Evolutionary conservation across 2,113 vertebrate genomes (phyloP), one percentile per base, ranked within the genome.

Genomic region (Notarius quadriscutis): DNA sequence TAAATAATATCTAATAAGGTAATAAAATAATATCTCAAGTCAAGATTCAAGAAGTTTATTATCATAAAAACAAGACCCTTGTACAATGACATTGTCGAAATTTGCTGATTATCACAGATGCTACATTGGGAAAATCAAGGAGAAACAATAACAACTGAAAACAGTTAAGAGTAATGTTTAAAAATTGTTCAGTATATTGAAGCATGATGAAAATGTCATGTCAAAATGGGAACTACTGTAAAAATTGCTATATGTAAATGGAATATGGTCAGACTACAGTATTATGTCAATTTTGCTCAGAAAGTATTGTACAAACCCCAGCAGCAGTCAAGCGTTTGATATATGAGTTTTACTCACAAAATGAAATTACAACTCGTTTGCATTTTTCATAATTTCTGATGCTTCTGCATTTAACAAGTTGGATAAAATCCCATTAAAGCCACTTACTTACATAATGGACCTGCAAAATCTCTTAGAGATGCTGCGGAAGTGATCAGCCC

Each of bases 371-470:
- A 34, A 17, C 67, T 71, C 27, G 9, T 27, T 67, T 67, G 65
- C 65, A 30, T 69, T 69, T 65, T 65, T 11, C 9, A 65, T 11
- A 10, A 65, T 65, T 65, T 69, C 27, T 14, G 27, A 69, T 2
- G 9, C 25, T 41, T 15, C 12, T 72, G 30, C 17, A 1, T 75
- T 50, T 50, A 48, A 48, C 72, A 48, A 9, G 3, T 75, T 50
- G 72, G 10, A 75, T 75, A 75, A 50, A 75, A 75, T 75, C 72
- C 41, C 41, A 75, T 75, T 50, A 75, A 75, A 75, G 41, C 72
- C 41, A 11, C 20, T 78, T 15, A 53, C 11, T n/a, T 53, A 15
- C 22, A 53, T n/a, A 53, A n/a, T n/a, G 48, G 50, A 51, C 22
- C 72, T 50, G 72, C 72, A 14, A 25, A 25, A 4, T 11, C 12